Base-by-base conservation (phyloP, 2,888 invertebrate species). In the Quadroppia sp. region DNA sequence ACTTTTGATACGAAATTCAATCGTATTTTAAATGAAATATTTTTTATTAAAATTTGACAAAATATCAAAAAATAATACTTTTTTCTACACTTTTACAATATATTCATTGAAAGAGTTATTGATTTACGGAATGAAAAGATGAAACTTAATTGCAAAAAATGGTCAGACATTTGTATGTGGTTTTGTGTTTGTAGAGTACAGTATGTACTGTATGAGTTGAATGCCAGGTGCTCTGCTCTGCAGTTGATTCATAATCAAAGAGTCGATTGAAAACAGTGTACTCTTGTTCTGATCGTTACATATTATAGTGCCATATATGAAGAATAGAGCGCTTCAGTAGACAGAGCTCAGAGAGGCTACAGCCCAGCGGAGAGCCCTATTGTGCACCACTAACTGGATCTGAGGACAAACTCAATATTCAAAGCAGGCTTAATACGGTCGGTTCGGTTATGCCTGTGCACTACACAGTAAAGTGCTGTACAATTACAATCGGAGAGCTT, bases 171-270 rank as follows among this genome's bases (percentile, higher is more conserved):
- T 53, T 53, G 61, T 61, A 32, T 32, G 61, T 59, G 61, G 32
- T 61, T 61, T 32, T n/a, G 6, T 61, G 59, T 59, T 59, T 59
- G 61, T 61, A 61, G 61, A 32, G 20, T 23, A 17, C 32, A n/a
- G 61, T 9, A 53, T 53, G 53, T 25, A n/a, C 11, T 36, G 61
- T 20, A 32, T 17, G 61, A 1, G 53, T 11, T 53, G 53, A 36
- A 61, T 61, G 61, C 61, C 61, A 61, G 61, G 61, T 61, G 61
- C 61, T n/a, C 28, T 32, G 25, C 36, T 36, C 36, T 50, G n/a
- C 15, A 61, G 61, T 61, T 30, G 61, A 61, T 61, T 61, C 61
- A 61, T 61, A 61, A 61, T 61, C 32, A 61, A 61, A 61, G 61
- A 61, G 61, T 61, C 61, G 61, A 61, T 61, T 61, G 4, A 61